These are phyloP conservation scores for Sesamia nonagrioides DNA, from an alignment of 1,140 invertebrate genomes.

Conservation along the genomic window DNA sequence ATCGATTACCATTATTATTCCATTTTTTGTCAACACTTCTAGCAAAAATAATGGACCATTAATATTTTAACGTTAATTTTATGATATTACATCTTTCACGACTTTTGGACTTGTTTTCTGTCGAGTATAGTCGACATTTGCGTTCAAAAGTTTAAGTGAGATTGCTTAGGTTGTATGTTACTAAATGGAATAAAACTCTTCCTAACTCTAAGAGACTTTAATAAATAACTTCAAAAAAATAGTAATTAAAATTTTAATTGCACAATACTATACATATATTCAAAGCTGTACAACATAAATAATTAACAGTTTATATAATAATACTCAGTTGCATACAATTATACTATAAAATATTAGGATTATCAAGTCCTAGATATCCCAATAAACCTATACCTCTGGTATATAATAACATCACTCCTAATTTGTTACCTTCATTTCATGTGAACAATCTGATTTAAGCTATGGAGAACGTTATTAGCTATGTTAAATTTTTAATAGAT, in stretches of 20 bases:
- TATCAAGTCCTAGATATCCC: conserved; percentile 16
- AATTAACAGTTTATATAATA: conserved; percentile 53
- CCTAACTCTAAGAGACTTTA: conserved; percentile 54
- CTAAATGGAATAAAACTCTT: conserved; percentile 45
- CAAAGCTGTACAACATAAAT: conserved; percentile 59
- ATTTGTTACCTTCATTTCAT: conserved; percentile 38
- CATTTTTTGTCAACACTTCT: too few species aligned
- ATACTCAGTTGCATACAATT: conserved; percentile 39
- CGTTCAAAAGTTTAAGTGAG: too few species aligned
- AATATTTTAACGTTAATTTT: too few species aligned
- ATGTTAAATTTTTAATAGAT: conserved; percentile 33
- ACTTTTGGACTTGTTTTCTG: too few species aligned
- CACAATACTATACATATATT: conserved; percentile 60
- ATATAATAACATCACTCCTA: conserved; percentile 20
- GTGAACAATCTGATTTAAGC: conserved; percentile 34
- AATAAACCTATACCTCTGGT: conserved; percentile 25
- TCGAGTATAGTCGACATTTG: too few species aligned
- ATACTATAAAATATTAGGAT: conserved; percentile 39
- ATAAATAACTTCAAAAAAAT: conserved; percentile 48
- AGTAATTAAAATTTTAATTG: conserved; percentile 59
- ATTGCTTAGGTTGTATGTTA: too few species aligned
- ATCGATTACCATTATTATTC: too few species aligned
- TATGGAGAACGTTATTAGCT: conserved; percentile 27
- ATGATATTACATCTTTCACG: too few species aligned
- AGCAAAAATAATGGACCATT: too few species aligned